Evolutionary conservation across 2,888 invertebrate species (phyloP), one percentile per base, ranked within the genome.

Genomic region (Erebia ligea): DNA sequence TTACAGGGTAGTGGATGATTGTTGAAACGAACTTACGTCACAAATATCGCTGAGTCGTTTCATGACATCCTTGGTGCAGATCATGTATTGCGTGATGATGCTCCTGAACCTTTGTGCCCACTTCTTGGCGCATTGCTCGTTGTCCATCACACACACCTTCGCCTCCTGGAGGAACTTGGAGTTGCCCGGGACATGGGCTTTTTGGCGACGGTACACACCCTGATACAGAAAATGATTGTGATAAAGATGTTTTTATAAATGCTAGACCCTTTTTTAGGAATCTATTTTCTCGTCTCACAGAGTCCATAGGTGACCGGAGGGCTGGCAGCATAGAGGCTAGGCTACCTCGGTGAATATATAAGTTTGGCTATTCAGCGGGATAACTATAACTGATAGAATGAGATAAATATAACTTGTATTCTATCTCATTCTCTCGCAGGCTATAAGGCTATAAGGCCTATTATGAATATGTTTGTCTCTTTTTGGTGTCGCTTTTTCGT

Each of bases 61-160:
- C 90, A 90, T 89, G 1, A 93, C 90, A 52, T 93, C 92, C 65
- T 86, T 92, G 1, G 92, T 93, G 78, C 92, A 93, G 76, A 92
- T 89, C 92, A 93, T 93, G 79, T 91, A 93, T 70, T 89, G 84
- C 0, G 85, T 85, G 76, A 93, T 93, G 67, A 93, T 92, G 64
- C 69, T 79, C 61, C 92, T 82, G 78, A 92, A 93, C 45, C 84
- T 80, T 69, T 87, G 86, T 0, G 92, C 91, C 92, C 92, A 93
- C 74, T 91, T 91, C 81, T 90, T 92, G 10, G 91, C 89, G 66
- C 92, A 93, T 17, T 83, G 82, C 73, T 92, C 90, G 68, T 92
- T 93, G 77, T 93, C 92, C 92, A 93, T 93, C 0, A 92, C 79
- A 72, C 90, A 91, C 0, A 92, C 92, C 73, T 89, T 91, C 0